Conservation (phyloP, 2,888 invertebrate genomes). For the Myopa tessellatipennis region DNA sequence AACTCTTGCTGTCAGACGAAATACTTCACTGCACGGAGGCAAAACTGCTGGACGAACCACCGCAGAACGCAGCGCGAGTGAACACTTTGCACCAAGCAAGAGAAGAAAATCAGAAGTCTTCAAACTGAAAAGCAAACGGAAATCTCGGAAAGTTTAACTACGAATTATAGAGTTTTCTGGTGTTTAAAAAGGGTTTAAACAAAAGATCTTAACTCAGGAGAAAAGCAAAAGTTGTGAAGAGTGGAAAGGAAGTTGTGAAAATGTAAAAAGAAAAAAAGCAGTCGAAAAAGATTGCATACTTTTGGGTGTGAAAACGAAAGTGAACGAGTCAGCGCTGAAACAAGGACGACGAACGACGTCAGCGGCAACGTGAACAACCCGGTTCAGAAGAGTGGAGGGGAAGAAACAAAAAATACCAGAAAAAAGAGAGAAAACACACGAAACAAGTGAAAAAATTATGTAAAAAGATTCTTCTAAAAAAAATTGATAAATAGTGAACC, state of each 20-base stretch:
- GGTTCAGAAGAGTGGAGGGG: neutral
- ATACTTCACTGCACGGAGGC: conserved; percentile 38
- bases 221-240: conserved; percentile 18
- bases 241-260: neutral
- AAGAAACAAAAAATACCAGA: no score
- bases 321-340: neutral
- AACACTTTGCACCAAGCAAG: conserved; percentile 19
- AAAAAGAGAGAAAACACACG: no score
- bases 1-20: conserved; percentile 38
- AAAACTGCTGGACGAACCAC: conserved; percentile 23
- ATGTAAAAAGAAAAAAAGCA: conserved; percentile 25
- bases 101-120: conserved; percentile 17
- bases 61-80: conserved; percentile 19
- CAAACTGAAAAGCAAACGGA: conserved; percentile 30
- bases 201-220: conserved; percentile 1
- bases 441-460: no score
- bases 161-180: conserved; percentile 37
- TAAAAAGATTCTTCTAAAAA: no score
- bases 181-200: conserved; percentile 21
- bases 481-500: no score
- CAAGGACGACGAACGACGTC: no score
- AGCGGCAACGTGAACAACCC: neutral
- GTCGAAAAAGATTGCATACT: conserved; percentile 27
- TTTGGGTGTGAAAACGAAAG: conserved; percentile 19
- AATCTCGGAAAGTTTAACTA: conserved; percentile 26